phyloP scores from a whole-genome alignment of 2,888 invertebrate species.

The Aleiodes alternator region DNA sequence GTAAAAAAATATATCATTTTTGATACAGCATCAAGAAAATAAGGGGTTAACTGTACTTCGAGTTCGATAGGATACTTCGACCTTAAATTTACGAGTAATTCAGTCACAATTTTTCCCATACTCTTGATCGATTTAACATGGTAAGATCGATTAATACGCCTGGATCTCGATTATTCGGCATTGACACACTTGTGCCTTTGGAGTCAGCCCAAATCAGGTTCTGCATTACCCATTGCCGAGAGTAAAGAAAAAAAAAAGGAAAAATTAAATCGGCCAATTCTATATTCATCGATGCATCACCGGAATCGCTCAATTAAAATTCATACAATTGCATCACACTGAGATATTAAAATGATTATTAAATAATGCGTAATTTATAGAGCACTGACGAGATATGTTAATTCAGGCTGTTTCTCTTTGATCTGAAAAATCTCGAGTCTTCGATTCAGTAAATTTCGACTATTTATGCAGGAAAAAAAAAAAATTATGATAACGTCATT shows the following conservation, averaged over 20 bases:
- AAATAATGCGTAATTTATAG: constrained; percentile 13
- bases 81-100: too few relatives aligned
- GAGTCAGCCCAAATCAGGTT: constrained; percentile 42
- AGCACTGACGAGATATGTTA: neutral
- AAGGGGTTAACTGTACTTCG: too few relatives aligned
- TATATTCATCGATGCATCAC: constrained; percentile 1
- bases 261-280: too few relatives aligned
- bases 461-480: constrained; percentile 29
- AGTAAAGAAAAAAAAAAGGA: too few relatives aligned
- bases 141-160: constrained; percentile 41
- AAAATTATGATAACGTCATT: constrained; percentile 29
- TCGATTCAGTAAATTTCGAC: constrained; percentile 8
- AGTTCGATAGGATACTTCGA: too few relatives aligned
- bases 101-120: neutral
- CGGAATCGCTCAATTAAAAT: constrained; percentile 19
- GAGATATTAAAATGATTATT: neutral
- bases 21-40: too few relatives aligned
- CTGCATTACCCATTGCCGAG: constrained; percentile 17
- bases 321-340: constrained; percentile 4
- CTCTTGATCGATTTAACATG: constrained; percentile 4
- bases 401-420: neutral
- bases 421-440: neutral
- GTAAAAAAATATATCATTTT: too few relatives aligned
- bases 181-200: constrained; percentile 51
- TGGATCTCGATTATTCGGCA: constrained; percentile 51